Conservation (phyloP, 92 coral and sea anemone genomes). For the Epizoanthus fatuus region DNA sequence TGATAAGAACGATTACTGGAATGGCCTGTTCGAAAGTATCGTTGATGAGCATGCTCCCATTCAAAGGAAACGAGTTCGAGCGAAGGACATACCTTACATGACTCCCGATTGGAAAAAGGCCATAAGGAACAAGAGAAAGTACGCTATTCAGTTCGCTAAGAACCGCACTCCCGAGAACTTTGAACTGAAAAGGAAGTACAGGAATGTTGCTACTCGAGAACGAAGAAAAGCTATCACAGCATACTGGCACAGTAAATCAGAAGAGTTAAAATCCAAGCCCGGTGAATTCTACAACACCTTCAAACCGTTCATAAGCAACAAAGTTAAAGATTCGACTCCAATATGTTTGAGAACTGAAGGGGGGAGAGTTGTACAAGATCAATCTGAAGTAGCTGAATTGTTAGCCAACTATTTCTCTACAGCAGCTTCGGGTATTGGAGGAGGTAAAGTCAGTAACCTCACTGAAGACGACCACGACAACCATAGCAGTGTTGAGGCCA, state of each 20-base stretch:
- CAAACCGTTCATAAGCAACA: conserved; percentile 17
- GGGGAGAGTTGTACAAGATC: conserved; percentile 24
- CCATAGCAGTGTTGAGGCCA: conserved; percentile 38
- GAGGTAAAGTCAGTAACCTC: conserved; percentile 30
- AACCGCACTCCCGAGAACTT: conserved; percentile 37
- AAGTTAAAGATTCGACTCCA: conserved; percentile 5
- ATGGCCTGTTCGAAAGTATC: conserved; percentile 7
- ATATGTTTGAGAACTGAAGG: conserved; percentile 13
- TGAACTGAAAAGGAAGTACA: conserved; percentile 45
- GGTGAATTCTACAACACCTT: background rate
- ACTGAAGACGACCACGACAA: conserved; percentile 42
- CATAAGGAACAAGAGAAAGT: conserved; percentile 22
- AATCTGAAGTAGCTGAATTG: conserved; percentile 28
- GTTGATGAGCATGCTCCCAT: conserved; percentile 25
- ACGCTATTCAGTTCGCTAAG: conserved; percentile 43
- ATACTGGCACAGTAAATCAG: conserved; percentile 34
- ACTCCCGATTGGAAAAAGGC: conserved; percentile 9
- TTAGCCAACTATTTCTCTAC: conserved; percentile 33
- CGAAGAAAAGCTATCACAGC: conserved; percentile 36
- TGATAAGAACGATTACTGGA: conserved; percentile 28
- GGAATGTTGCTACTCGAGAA: conserved; percentile 20
- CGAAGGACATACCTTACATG: conserved; percentile 41
- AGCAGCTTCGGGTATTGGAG: conserved; percentile 43
- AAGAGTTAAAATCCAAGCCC: conserved; percentile 22
- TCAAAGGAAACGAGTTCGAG: conserved; percentile 18